These are phyloP conservation scores for Lacerta agilis DNA, from an alignment of 2,797 vertebrate species.

Conservation along the genomic window DNA sequence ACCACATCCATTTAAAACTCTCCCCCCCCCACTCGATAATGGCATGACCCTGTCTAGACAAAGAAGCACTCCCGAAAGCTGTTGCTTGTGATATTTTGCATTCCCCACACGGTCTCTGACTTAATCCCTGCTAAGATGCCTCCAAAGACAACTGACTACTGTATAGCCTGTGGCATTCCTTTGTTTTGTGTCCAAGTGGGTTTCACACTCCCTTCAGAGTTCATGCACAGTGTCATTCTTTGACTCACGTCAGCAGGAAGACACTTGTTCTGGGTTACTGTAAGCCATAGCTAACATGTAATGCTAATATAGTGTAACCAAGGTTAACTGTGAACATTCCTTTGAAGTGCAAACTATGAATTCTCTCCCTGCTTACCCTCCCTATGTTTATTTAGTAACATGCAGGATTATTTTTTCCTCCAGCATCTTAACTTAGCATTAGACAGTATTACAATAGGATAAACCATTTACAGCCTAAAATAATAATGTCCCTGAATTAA, in stretches of 20 bases:
- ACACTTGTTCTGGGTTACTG: not conserved
- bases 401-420: slow-evolving; percentile 1
- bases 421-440: slow-evolving; percentile 23
- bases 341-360: not conserved
- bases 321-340: slow-evolving; percentile 2
- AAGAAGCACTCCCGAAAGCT: slow-evolving; percentile 42
- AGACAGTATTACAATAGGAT: slow-evolving; percentile 23
- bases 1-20: not conserved
- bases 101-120: slow-evolving; percentile 48
- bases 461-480: slow-evolving; percentile 35
- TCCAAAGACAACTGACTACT: slow-evolving; percentile 66
- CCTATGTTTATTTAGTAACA: slow-evolving; percentile 6
- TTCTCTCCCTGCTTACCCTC: not conserved
- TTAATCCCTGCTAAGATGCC: slow-evolving; percentile 62
- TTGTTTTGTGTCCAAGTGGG: slow-evolving; percentile 49
- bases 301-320: slow-evolving; percentile 52
- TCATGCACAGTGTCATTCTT: slow-evolving; percentile 39
- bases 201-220: not conserved
- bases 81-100: slow-evolving; percentile 60
- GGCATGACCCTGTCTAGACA: slow-evolving; percentile 21
- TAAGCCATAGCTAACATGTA: slow-evolving; percentile 44
- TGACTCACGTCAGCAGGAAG: slow-evolving; percentile 55
- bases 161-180: slow-evolving; percentile 45
- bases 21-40: not conserved
- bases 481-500: slow-evolving; percentile 48